Evolutionary conservation across 2,888 invertebrate genomes (phyloP), one percentile per base, ranked within the genome.

Genomic region (Tenthredo amoena): DNA sequence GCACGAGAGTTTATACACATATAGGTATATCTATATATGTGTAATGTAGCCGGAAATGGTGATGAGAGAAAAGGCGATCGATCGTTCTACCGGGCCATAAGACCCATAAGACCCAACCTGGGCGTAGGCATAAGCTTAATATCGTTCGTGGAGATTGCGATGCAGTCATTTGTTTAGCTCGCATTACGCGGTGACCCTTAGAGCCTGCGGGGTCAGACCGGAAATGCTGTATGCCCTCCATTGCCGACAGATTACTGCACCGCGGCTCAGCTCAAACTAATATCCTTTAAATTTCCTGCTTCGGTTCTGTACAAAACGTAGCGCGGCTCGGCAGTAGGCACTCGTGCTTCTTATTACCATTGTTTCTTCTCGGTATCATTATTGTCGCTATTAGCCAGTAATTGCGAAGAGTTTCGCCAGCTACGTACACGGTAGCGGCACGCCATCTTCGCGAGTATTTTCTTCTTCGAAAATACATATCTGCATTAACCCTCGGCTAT

Each of bases 141-240:
- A 83, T 71, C 47, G 68, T 37, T 81, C 81, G 21, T n/a, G 31
- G 84, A 87, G 87, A 88, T 87, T 87, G 84, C 83, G 85, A 50
- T 71, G 71, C 87, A 79, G 85, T 86, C 88, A 87, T 90, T 88
- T 90, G 88, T 91, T 91, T 91, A 90, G 88, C 86, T 89, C 86
- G 88, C 89, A 90, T 89, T 91, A 89, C 90, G 85, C 86, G 85
- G 85, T 86, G 89, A 91, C 89, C 89, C 89, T 87, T 86, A 85
- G 81, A 62, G 85, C 86, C 82, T 72, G 62, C 84, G 87, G 85
- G 89, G 89, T 91, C 90, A 87, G 89, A 88, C 89, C 89, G 90
- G 91, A 91, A 91, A 90, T 86, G 87, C 84, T 84, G 85, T 87
- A 65, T 87, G 87, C 84, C 87, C 84, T 86, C 86, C 85, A 79